phyloP scores from a whole-genome alignment of 1,140 invertebrate genomes.

The Pollicipes pollicipes region DNA sequence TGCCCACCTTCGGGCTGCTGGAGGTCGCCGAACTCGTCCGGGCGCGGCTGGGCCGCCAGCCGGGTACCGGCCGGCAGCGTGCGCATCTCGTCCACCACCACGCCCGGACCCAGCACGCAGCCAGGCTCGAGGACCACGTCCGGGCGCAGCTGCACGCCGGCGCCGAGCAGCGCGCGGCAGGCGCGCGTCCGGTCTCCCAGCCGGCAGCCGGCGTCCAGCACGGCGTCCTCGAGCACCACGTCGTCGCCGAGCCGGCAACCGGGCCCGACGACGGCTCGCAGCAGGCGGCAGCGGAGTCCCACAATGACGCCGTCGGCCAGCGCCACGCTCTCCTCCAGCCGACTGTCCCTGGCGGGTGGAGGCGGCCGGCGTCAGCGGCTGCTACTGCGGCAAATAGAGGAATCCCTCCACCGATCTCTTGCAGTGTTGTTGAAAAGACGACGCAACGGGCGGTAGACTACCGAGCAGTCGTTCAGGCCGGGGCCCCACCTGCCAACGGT shows the following conservation, averaged over 20 bases:
- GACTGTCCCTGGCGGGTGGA: slow-evolving; percentile 32
- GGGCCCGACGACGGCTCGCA: slow-evolving; percentile 53
- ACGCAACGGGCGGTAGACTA: too few relatives aligned
- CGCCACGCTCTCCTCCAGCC: slow-evolving; percentile 42
- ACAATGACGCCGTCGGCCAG: slow-evolving; percentile 35
- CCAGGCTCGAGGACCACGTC: slow-evolving; percentile 32
- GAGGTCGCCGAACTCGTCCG: neutral
- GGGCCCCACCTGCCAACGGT: slow-evolving; percentile 37
- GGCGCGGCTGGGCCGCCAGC: neutral
- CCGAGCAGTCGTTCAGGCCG: too few relatives aligned
- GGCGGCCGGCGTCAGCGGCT: too few relatives aligned
- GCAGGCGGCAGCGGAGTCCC: slow-evolving; percentile 42
- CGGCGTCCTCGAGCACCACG: slow-evolving; percentile 47
- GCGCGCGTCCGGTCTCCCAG: slow-evolving; percentile 51
- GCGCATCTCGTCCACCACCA: neutral
- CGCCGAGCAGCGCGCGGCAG: slow-evolving; percentile 41
- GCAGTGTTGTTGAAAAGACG: too few relatives aligned
- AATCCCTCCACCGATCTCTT: too few relatives aligned
- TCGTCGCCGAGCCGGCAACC: slow-evolving; percentile 65
- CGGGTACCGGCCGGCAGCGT: neutral
- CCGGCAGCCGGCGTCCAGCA: slow-evolving; percentile 43
- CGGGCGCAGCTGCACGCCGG: slow-evolving; percentile 24
- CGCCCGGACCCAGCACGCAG: slow-evolving; percentile 28
- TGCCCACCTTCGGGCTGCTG: too few relatives aligned
- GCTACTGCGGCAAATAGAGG: too few relatives aligned